A percentile compares a stretch with the other conserved stretches of the same genome.
phyloP scores from a whole-genome alignment of 2,888 invertebrate genomes.

The Hydrotaea diabolus region DNA sequence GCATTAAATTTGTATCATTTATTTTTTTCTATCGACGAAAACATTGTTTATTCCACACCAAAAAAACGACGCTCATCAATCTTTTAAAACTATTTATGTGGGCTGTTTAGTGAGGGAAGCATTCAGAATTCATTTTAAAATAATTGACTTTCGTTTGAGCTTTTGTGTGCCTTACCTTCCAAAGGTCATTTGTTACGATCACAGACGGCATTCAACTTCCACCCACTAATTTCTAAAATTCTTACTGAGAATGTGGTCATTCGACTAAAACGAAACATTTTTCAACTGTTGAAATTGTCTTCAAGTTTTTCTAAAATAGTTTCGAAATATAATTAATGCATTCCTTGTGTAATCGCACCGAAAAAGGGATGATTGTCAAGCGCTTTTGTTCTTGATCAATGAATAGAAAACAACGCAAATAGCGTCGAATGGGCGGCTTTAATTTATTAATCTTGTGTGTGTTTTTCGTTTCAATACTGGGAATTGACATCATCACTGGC shows the following conservation, averaged over 20 bases:
- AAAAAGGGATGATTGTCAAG: conserved; percentile 11
- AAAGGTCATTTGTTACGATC: conserved; percentile 2
- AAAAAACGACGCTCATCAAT: too few relatives aligned
- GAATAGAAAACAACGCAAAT: not conserved
- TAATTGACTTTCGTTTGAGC: not conserved
- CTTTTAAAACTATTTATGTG: not conserved
- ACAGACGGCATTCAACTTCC: not conserved
- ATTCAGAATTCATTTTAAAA: not conserved
- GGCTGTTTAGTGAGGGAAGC: not conserved
- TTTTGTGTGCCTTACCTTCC: not conserved
- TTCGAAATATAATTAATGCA: conserved; percentile 9
- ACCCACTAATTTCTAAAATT: not conserved
- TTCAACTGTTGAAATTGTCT: too few relatives aligned
- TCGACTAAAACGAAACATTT: too few relatives aligned
- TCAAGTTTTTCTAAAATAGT: not conserved
- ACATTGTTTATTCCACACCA: too few relatives aligned
- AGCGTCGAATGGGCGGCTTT: too few relatives aligned
- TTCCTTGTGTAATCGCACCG: conserved; percentile 8
- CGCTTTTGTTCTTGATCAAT: not conserved
- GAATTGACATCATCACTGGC: not conserved
- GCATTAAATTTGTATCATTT: too few relatives aligned
- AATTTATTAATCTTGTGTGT: not conserved
- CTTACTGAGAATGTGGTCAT: not conserved
- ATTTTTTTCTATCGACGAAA: too few relatives aligned
- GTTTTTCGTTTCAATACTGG: too few relatives aligned